Base-by-base conservation (phyloP, 2,888 invertebrate species). In the Leptinotarsa tumamoca region DNA sequence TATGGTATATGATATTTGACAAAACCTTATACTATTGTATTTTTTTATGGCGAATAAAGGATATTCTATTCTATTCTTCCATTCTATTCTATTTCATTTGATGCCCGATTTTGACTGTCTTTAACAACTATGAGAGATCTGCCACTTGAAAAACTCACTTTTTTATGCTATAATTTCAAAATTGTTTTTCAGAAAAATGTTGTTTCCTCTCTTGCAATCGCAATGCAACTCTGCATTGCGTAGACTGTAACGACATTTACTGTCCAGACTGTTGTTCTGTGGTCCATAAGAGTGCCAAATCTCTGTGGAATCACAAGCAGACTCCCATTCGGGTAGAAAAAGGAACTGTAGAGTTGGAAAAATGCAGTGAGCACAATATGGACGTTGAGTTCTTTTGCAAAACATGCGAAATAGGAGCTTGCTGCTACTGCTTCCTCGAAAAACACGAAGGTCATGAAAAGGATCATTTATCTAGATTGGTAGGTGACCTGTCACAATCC, bases 391-490 rank as follows among this genome's bases (percentile, higher is more conserved):
- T 89, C 80, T 86, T 84, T 74, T 91, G 91, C 77, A 82, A 81
- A 4, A 82, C 84, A 15, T 90, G 91, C 80, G 76, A 86, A n/a
- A 68, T 78, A 33, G 78, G 83, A 3, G 80, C 84, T 1, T 91
- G 90, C 75, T 86, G 88, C n/a, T 87, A 88, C 68, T 90, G 90
- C 77, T 83, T 87, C 71, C 54, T 90, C 7, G 78, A 83, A 0
- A 78, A 77, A 0, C 90, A 90, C 80, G 81, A 80, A 3, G 84
- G 83, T 1, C 90, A 90, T 79, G 76, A 78, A 0, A 82, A 84
- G 56, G 72, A 84, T 0, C 54, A 83, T 33, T 75, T 88, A 18
- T 67, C 78, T 1, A 80, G 85, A 68, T 84, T 88, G 87, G 90
- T 90, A 83, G 82, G 86, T 83, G 15, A 2, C 21, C 23, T 2